Evolutionary conservation across 2,113 vertebrate genomes (phyloP).

Genomic region (Coptodon rendalli): DNA sequence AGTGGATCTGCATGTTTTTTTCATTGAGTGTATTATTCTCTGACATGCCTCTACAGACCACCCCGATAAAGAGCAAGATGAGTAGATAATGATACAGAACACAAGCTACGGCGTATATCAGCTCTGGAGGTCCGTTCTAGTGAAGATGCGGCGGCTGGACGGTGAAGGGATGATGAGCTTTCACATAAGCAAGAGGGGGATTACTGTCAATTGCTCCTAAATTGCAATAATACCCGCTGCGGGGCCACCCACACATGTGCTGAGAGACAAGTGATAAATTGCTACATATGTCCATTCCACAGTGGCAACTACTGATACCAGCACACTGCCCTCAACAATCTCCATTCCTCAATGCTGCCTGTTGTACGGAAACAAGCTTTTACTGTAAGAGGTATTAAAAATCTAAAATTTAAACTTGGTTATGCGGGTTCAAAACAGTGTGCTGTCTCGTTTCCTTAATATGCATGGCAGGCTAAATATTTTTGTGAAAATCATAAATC

Average conservation of each 20-base stretch:
- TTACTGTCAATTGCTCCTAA: constrained; percentile 71
- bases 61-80: neutral
- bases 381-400: neutral
- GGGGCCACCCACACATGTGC: constrained; percentile 66
- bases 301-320: constrained; percentile 30
- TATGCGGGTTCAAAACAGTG: neutral
- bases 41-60: constrained; percentile 7
- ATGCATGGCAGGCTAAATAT: neutral
- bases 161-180: constrained; percentile 42
- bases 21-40: neutral
- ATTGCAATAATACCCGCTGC: constrained; percentile 63
- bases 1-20: neutral
- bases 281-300: constrained; percentile 61
- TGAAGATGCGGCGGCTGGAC: constrained; percentile 26
- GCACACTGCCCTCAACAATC: constrained; percentile 5
- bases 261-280: constrained; percentile 65
- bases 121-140: constrained; percentile 21
- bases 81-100: constrained; percentile 38
- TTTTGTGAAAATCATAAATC: neutral
- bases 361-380: neutral
- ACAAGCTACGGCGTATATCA: neutral
- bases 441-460: neutral
- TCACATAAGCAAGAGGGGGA: constrained; percentile 52
- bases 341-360: neutral
- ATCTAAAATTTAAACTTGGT: neutral